Evolutionary conservation across 2,797 vertebrate species (phyloP), one percentile per base, ranked within the genome.

Genomic region (Microcaecilia unicolor): DNA sequence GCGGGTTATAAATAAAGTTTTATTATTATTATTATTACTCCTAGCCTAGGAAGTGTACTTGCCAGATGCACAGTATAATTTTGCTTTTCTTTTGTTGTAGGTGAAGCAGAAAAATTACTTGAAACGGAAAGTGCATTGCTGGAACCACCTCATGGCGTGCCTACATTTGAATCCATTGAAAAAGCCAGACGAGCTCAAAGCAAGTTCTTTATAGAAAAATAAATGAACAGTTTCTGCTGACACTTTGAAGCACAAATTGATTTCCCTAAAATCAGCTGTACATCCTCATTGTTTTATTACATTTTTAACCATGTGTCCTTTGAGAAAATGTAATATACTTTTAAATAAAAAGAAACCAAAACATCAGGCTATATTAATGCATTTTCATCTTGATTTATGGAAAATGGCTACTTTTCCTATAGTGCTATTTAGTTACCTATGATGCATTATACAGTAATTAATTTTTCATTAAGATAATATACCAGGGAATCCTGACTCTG

Each of bases 121-220:
- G 67, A 61, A 6, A 70, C 76, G 18, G 76, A 93, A 27, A 61
- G 25, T 0, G 42, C 58, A 27, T 78, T 74, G 3, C 45, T 94
- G 48, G 65, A 83, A 37, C 32, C 91, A 18, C 89, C 90, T 5
- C 73, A 75, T 7, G 89, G 88, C 51, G 48, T 56, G 1, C 78
- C 90, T 3, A 90, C 82, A 10, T 92, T 80, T 10, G 87, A 93
- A 35, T 77, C 68, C 55, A 71, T 93, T 42, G 91, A 97, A 69
- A 91, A 90, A 62, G 74, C 74, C 15, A 81, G 89, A n/a, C 69
- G 70, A 30, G 81, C 82, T 28, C 76, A 73, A 54, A 85, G 54
- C 52, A 74, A 58, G 44, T 73, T 88, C 44, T 71, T 85, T 26
- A 34, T 57, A 37, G 86, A 90, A 47, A 89, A 89, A 64, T 90